These are phyloP conservation scores for Fragum whitleyi DNA, from an alignment of 2,888 invertebrate species.

Conservation along the genomic window DNA sequence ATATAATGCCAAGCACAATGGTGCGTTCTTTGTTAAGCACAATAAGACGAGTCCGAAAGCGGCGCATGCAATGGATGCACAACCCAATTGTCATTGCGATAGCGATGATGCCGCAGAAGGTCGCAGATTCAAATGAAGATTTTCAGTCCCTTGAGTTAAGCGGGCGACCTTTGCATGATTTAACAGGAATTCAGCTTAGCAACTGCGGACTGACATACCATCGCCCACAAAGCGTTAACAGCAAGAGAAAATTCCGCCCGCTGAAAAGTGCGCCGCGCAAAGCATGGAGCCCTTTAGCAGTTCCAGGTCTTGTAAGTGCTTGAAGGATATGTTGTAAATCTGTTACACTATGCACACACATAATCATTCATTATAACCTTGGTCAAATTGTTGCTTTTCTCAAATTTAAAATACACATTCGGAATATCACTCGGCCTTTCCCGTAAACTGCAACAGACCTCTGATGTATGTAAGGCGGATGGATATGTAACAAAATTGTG, in stretches of 20 bases:
- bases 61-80: constrained; percentile 37
- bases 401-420: too few relatives aligned
- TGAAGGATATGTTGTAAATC: too few relatives aligned
- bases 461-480: too few relatives aligned
- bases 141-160: constrained; percentile 6
- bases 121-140: neutral
- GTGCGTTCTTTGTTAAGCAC: neutral
- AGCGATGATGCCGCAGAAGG: constrained; percentile 9
- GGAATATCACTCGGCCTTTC: too few relatives aligned
- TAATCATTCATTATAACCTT: too few relatives aligned
- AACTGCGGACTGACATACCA: constrained; percentile 15
- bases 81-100: constrained; percentile 48
- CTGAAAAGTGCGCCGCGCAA: constrained; percentile 13
- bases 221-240: constrained; percentile 23
- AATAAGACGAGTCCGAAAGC: neutral
- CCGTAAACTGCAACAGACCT: too few relatives aligned
- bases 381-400: too few relatives aligned
- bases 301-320: constrained; percentile 14
- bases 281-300: constrained; percentile 19
- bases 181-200: constrained; percentile 17
- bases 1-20: constrained; percentile 14
- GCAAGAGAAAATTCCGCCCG: constrained; percentile 3
- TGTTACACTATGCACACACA: too few relatives aligned
- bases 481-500: too few relatives aligned
- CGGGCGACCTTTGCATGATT: constrained; percentile 23